These are phyloP conservation scores for Pemphredon lugubris DNA, from an alignment of 2,888 invertebrate species.

Conservation along the genomic window DNA sequence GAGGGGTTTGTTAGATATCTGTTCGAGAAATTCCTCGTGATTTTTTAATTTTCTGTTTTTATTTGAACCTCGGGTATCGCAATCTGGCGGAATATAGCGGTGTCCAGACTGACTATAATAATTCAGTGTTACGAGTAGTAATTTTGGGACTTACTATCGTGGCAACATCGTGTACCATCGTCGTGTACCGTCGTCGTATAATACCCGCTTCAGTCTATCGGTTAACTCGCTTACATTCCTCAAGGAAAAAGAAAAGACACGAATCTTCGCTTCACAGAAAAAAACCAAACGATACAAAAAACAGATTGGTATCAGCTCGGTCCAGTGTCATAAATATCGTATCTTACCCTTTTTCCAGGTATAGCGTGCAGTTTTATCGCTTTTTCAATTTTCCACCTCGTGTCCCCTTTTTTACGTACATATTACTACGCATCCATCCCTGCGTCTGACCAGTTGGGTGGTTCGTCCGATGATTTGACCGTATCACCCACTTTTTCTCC, in stretches of 20 bases:
- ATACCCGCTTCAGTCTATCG: not conserved
- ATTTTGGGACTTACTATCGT: slow-evolving; percentile 14
- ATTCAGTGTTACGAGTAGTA: slow-evolving; percentile 11
- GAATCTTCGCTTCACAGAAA: not conserved
- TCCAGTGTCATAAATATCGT: not conserved
- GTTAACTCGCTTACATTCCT: not conserved
- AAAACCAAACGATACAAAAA: not conserved
- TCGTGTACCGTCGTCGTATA: not conserved
- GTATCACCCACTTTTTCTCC: not conserved
- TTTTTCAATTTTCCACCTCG: slow-evolving; percentile 1
- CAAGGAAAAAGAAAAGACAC: not conserved
- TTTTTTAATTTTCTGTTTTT: not conserved
- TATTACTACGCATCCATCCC: slow-evolving; percentile 1
- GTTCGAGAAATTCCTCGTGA: too few relatives aligned
- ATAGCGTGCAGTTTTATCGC: slow-evolving; percentile 7
- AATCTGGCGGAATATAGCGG: too few relatives aligned
- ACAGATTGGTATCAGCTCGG: not conserved
- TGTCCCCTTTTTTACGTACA: not conserved
- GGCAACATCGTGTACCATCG: slow-evolving; percentile 7
- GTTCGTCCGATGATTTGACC: not conserved
- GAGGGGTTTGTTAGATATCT: too few relatives aligned
- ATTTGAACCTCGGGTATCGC: not conserved
- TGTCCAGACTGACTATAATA: too few relatives aligned
- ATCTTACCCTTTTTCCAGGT: not conserved
- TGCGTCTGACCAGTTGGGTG: not conserved